Base-by-base conservation (phyloP, 2,797 vertebrate species). In the Euthynnus affinis region DNA sequence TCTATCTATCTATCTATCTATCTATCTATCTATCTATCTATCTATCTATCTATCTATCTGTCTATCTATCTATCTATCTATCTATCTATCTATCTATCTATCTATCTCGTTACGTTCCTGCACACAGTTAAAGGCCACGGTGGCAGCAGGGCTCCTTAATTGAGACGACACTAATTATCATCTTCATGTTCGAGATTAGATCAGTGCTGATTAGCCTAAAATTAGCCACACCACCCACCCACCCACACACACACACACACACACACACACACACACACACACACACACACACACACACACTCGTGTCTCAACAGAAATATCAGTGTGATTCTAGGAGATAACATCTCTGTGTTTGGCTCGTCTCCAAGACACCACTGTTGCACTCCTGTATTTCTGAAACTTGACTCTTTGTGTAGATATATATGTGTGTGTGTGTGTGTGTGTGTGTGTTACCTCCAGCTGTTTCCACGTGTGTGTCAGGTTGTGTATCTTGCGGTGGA, bases 381-480 rank as follows among this genome's bases (percentile, higher is more conserved):
- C 20, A 27, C 65, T 58, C 20, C n/a, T 32, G 49, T 40, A 60
- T 75, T 51, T 72, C 17, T 73, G 5, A 65, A 70, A 42, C 52
- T 44, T 42, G 4, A 51, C 29, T 57, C 9, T 0, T 22, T 63
- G 32, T 71, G 67, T 66, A 32, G 66, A 23, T 44, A 27, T 72
- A 46, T 74, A 46, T 57, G 63, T 62, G 73, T 52, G 29, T 66
- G 69, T 71, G 23, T 72, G 40, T 77, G 17, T 70, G 76, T 63
- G 57, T 27, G 70, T 56, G 75, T 66, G 62, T 8, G 61, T 85
- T 85, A 96, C 98, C 98, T 97, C 95, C 90, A 99, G 96, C 91
- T 97, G 96, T 76, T 94, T 94, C 98, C 98, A 99, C 78, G 97
- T 98, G 93, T 96, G 95, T 78, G 95, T 96, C 93, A 99, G 96